Conservation (phyloP, 2,797 vertebrate genomes). For the Coranthus polyacanthus region DNA sequence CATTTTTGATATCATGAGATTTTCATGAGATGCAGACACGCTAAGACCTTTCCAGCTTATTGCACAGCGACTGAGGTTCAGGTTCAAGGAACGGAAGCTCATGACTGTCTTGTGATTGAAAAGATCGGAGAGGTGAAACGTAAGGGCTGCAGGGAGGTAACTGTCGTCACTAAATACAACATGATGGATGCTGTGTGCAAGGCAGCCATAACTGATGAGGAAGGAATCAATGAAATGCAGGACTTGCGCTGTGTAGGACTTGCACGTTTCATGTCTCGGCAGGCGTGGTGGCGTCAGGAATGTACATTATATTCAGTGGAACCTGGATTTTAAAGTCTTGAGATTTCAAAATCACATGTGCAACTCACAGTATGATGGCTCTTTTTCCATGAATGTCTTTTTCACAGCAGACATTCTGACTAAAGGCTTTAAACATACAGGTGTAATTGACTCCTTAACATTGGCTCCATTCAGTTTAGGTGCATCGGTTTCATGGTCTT, state of each 20-base stretch:
- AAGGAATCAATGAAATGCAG: background rate
- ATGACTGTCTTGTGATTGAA: constrained; percentile 30
- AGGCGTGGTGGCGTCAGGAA: background rate
- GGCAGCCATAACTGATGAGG: background rate
- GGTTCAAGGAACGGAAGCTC: background rate
- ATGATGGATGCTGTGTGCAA: background rate
- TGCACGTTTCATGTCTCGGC: background rate
- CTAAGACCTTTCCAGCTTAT: constrained; percentile 17
- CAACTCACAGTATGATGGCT: no score
- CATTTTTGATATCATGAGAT: constrained; percentile 31
- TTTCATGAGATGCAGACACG: constrained; percentile 21
- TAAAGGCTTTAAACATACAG: no score
- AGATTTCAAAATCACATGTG: no score
- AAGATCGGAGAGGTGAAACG: background rate
- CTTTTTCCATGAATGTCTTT: no score
- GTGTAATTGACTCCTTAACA: no score
- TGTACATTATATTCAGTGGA: background rate
- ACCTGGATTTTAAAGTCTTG: background rate
- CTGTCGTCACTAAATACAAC: background rate
- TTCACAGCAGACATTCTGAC: no score
- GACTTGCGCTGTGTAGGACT: background rate
- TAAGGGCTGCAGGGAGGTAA: background rate
- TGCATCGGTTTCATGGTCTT: no score
- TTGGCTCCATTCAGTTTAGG: background rate
- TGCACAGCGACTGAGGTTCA: background rate